A percentile compares a stretch with the other conserved stretches of the same genome.
phyloP scores from a whole-genome alignment of 1,140 invertebrate genomes.

The Cydia fagiglandana region DNA sequence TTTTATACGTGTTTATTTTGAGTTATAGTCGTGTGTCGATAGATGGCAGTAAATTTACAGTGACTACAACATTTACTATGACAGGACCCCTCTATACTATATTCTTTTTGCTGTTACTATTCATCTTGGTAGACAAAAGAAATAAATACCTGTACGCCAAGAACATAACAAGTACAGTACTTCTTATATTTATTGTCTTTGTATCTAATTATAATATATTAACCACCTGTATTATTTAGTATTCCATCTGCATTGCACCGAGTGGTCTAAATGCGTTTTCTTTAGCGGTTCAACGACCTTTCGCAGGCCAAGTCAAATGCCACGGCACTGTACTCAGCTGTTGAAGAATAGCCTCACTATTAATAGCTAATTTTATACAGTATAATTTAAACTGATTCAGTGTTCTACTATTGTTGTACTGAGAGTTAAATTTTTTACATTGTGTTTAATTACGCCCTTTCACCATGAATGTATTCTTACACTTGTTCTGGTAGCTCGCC shows the following conservation, averaged over 20 bases:
- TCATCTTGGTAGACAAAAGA: background rate
- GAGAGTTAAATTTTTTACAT: too few relatives aligned
- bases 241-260: conserved; percentile 5
- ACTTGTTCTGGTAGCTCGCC: too few relatives aligned
- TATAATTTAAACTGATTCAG: background rate
- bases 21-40: too few relatives aligned
- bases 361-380: background rate
- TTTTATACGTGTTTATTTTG: too few relatives aligned
- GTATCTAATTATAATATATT: background rate
- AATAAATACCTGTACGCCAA: background rate
- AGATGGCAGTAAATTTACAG: too few relatives aligned
- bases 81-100: too few relatives aligned
- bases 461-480: too few relatives aligned
- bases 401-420: too few relatives aligned
- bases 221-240: background rate
- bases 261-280: conserved; percentile 29
- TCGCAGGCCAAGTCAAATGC: conserved; percentile 15
- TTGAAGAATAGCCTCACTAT: background rate
- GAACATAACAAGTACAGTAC: background rate
- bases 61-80: too few relatives aligned
- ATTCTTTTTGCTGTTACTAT: too few relatives aligned
- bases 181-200: background rate
- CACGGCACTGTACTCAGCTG: background rate
- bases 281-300: conserved; percentile 24
- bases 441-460: too few relatives aligned